Conservation (phyloP, 2,797 vertebrate species). For the Pyrocephalus nanus region DNA sequence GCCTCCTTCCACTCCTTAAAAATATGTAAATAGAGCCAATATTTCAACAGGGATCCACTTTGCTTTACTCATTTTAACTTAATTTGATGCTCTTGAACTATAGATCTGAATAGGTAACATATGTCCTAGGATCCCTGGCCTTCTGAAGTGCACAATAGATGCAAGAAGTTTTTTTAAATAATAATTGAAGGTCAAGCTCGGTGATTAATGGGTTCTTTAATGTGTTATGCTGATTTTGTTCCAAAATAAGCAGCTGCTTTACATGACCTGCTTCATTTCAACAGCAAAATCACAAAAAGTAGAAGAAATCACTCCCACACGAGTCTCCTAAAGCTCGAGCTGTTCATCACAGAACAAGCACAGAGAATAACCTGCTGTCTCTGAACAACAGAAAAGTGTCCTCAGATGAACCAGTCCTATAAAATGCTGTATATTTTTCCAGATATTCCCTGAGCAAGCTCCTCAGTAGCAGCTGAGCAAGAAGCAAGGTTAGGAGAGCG, state of each 20-base stretch:
- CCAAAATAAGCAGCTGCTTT: slow-evolving; percentile 64
- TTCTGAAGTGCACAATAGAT: neutral
- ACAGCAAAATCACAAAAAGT: slow-evolving; percentile 23
- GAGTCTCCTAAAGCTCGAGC: neutral
- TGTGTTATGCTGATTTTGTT: slow-evolving; percentile 13
- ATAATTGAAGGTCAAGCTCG: neutral
- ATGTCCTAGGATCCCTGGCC: neutral
- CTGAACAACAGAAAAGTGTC: neutral
- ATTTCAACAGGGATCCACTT: neutral
- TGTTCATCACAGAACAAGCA: slow-evolving; percentile 6
- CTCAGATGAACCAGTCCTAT: neutral
- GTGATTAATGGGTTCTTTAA: slow-evolving; percentile 51
- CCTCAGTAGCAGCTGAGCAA: neutral
- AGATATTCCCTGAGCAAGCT: neutral
- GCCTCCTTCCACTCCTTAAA: neutral
- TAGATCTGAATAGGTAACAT: neutral
- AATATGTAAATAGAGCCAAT: neutral
- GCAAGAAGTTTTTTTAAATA: neutral
- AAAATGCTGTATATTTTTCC: neutral
- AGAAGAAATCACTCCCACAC: slow-evolving; percentile 34
- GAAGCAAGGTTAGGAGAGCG: neutral
- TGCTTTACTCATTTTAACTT: neutral
- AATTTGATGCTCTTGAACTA: neutral
- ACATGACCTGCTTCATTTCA: slow-evolving; percentile 32
- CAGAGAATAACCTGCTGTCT: slow-evolving; percentile 26